These are phyloP conservation scores for Antheraea assamensis DNA, from an alignment of 2,888 invertebrate genomes.

Conservation along the genomic window DNA sequence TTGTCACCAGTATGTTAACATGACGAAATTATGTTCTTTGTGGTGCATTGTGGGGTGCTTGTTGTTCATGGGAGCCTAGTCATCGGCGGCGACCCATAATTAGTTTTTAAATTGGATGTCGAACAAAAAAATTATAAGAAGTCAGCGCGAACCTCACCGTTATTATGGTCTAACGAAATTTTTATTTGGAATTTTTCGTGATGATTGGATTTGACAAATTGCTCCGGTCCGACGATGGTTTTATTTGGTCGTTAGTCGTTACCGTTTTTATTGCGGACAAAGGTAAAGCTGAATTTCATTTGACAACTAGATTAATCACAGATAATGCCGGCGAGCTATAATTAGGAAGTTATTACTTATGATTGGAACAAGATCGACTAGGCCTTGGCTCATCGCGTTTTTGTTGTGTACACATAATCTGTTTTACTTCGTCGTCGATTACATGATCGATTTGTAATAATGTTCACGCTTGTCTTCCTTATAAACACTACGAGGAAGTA, in stretches of 20 bases:
- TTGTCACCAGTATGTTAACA: conserved; percentile 75
- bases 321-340: conserved; percentile 17
- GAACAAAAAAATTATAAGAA: conserved; percentile 68
- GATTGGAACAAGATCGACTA: conserved; percentile 20
- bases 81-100: conserved; percentile 68
- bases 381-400: conserved; percentile 18
- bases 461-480: conserved; percentile 25
- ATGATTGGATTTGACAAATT: conserved; percentile 79
- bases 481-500: background rate
- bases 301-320: conserved; percentile 24
- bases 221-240: conserved; percentile 56
- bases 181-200: conserved; percentile 59
- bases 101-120: conserved; percentile 80
- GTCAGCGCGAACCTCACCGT: conserved; percentile 63
- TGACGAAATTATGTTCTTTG: conserved; percentile 76
- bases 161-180: conserved; percentile 70
- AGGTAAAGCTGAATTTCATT: conserved; percentile 32
- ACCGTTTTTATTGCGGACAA: conserved; percentile 46
- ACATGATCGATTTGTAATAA: conserved; percentile 20
- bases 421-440: conserved; percentile 4
- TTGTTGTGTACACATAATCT: conserved; percentile 15
- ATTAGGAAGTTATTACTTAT: conserved; percentile 18
- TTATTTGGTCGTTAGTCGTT: conserved; percentile 60
- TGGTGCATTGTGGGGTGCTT: conserved; percentile 64
- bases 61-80: conserved; percentile 70